phyloP scores from a whole-genome alignment of 2,888 invertebrate species.

The Cryptus viduatorius region DNA sequence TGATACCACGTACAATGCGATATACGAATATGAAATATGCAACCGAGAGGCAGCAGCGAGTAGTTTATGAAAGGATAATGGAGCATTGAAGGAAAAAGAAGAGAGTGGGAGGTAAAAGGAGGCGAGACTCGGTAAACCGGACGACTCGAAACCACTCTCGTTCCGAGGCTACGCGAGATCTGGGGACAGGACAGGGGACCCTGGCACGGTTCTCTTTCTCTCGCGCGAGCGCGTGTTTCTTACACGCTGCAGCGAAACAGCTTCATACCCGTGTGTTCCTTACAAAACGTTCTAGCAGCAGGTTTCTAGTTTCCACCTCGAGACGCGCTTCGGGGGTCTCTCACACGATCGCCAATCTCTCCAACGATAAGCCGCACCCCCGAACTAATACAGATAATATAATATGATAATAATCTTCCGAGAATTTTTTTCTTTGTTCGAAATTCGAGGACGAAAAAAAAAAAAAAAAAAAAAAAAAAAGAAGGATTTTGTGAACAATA shows the following conservation, averaged over 20 bases:
- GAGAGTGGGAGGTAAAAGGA: conserved; percentile 11
- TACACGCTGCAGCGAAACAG: background rate
- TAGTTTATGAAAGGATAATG: conserved; percentile 36
- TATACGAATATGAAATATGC: background rate
- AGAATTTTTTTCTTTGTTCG: background rate
- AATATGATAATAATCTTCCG: background rate
- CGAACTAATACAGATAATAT: background rate
- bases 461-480: background rate
- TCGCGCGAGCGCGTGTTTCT: conserved; percentile 10
- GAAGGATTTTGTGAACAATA: background rate
- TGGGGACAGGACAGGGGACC: conserved; percentile 63
- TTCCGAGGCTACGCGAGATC: conserved; percentile 52
- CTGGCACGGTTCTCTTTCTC: conserved; percentile 63
- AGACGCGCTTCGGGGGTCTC: conserved; percentile 19
- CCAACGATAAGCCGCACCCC: background rate
- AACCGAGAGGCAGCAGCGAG: background rate
- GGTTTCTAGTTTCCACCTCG: conserved; percentile 52
- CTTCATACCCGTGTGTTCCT: conserved; percentile 21
- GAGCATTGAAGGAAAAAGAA: conserved; percentile 2
- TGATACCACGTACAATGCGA: background rate
- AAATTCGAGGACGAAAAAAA: background rate
- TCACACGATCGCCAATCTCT: conserved; percentile 25
- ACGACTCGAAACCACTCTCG: conserved; percentile 62
- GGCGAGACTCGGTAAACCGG: conserved; percentile 45
- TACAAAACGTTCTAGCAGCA: conserved; percentile 35